phyloP scores from a whole-genome alignment of 2,113 vertebrate species.

The Okapia johnstoni region DNA sequence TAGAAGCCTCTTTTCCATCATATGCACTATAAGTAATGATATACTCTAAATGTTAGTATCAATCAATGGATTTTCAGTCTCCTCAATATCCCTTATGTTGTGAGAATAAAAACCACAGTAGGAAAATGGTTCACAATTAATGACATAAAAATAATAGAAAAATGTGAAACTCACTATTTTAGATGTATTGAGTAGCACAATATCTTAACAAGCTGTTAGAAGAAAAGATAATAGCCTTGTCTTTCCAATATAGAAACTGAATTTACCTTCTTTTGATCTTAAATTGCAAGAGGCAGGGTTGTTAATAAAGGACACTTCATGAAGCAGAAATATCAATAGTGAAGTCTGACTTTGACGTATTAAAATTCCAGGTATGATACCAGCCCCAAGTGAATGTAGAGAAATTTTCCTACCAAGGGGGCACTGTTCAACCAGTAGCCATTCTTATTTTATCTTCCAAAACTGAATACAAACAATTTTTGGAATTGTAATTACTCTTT shows the following conservation, averaged over 20 bases:
- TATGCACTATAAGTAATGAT: background rate
- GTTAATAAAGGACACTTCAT: background rate
- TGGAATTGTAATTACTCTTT: background rate
- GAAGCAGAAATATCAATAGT: background rate
- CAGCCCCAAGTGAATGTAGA: background rate
- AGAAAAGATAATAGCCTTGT: background rate
- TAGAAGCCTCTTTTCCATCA: background rate
- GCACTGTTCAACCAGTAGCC: background rate
- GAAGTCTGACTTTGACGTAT: background rate
- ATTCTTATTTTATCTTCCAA: background rate
- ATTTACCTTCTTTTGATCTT: background rate
- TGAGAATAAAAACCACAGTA: background rate
- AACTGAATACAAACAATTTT: background rate
- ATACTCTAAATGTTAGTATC: background rate
- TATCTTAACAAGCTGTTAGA: background rate
- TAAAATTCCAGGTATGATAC: background rate
- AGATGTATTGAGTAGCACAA: background rate
- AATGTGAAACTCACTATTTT: background rate
- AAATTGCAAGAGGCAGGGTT: background rate
- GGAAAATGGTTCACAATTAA: background rate
- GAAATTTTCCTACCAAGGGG: background rate
- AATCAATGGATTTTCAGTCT: background rate
- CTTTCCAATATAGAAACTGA: background rate
- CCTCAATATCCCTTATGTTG: background rate
- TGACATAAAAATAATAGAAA: background rate